Percentiles rank a stretch among this genome's conserved stretches.
Evolutionary conservation across 1,140 invertebrate species (phyloP).

Genomic region (Mercenaria mercenaria): DNA sequence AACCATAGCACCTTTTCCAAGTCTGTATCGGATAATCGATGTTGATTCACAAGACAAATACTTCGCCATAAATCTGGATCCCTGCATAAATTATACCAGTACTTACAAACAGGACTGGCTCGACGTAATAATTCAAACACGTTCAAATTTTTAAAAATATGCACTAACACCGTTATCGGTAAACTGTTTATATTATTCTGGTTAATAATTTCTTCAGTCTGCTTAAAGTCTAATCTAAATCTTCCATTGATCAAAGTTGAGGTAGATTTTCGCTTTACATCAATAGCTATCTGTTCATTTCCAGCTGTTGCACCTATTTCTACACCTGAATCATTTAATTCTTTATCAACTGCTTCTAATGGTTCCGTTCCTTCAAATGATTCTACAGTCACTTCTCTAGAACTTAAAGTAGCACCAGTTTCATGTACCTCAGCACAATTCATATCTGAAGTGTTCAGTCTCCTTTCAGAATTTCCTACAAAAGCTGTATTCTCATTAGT

Average conservation of each 20-base stretch:
- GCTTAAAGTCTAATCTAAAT: conserved; percentile 5
- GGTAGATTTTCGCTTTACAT: too few species aligned
- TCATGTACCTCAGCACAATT: too few species aligned
- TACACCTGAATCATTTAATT: too few species aligned
- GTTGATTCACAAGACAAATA: conserved; percentile 60
- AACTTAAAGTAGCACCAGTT: too few species aligned
- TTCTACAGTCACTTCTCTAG: too few species aligned
- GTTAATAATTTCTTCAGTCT: background rate
- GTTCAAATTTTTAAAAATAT: conserved; percentile 65
- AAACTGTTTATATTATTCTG: conserved; percentile 37
- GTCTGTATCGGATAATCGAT: conserved; percentile 55
- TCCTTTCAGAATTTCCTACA: too few species aligned
- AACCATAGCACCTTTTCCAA: conserved; percentile 6
- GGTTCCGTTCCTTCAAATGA: too few species aligned
- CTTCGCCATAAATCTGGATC: conserved; percentile 71
- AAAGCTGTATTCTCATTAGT: too few species aligned
- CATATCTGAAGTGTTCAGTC: too few species aligned
- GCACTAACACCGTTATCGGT: conserved; percentile 52
- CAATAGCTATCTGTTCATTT: too few species aligned
- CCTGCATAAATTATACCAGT: conserved; percentile 60
- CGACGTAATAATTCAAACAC: conserved; percentile 51
- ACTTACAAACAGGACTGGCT: conserved; percentile 67
- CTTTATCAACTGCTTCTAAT: too few species aligned
- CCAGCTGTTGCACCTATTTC: too few species aligned
- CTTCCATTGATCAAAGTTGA: background rate